Percentiles rank a stretch among this genome's conserved stretches.
These are phyloP conservation scores for Pitta sordida DNA, from an alignment of 2,113 vertebrate species.

Conservation along the genomic window DNA sequence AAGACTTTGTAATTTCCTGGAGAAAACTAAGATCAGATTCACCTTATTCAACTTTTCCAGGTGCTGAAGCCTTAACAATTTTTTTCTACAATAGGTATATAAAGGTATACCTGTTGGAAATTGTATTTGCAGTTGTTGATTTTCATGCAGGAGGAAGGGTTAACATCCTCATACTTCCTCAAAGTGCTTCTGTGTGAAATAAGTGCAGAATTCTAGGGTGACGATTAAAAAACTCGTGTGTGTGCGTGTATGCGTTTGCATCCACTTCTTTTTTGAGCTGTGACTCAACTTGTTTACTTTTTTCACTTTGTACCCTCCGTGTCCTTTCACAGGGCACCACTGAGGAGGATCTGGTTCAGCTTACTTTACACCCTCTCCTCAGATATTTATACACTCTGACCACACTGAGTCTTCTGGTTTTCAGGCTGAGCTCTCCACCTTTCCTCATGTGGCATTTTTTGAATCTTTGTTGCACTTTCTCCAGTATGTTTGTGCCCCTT, in stretches of 20 bases:
- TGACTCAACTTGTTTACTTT: neutral
- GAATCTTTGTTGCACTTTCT: neutral
- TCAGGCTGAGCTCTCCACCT: neutral
- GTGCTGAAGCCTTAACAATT: neutral
- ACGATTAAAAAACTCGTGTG: neutral
- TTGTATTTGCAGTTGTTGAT: neutral
- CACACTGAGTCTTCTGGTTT: neutral
- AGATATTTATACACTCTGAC: neutral
- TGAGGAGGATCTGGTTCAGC: neutral
- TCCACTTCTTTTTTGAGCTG: neutral
- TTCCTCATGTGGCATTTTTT: neutral
- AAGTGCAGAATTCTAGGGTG: neutral
- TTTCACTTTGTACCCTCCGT: neutral
- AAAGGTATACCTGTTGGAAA: neutral
- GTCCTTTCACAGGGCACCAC: neutral
- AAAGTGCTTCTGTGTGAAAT: neutral
- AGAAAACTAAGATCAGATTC: neutral
- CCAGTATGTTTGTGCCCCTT: neutral
- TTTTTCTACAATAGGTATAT: neutral
- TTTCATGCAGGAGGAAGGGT: neutral
- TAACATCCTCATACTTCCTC: neutral
- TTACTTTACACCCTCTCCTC: neutral
- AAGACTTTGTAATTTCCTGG: neutral
- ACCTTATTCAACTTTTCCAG: neutral
- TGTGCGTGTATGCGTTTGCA: accelerated